Conservation (phyloP, 2,797 vertebrate species). For the Cottoperca gobio region DNA sequence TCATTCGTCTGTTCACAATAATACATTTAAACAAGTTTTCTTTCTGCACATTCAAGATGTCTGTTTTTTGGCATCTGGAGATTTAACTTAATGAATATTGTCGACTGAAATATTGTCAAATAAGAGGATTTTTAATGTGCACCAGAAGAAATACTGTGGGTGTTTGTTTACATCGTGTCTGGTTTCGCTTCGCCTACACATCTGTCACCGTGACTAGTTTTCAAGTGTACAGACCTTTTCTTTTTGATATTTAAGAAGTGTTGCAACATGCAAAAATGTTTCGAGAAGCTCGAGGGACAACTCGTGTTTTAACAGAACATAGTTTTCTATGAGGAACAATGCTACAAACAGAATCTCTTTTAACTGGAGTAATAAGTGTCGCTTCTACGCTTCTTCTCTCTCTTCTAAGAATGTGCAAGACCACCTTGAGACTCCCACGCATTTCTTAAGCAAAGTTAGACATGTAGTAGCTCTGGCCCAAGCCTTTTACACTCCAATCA, state of each 20-base stretch:
- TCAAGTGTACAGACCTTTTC: slow-evolving; percentile 2
- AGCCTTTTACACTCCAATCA: slow-evolving; percentile 53
- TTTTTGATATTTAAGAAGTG: slow-evolving; percentile 30
- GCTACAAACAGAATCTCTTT: slow-evolving; percentile 15
- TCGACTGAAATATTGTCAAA: slow-evolving; percentile 18
- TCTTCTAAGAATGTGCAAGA: slow-evolving; percentile 40
- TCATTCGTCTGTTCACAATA: slow-evolving; percentile 3
- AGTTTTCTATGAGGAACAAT: slow-evolving; percentile 27
- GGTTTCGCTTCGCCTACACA: slow-evolving; percentile 19
- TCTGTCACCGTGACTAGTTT: slow-evolving; percentile 27
- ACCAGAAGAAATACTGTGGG: slow-evolving; percentile 12
- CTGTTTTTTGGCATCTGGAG: background rate
- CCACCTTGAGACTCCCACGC: slow-evolving; percentile 22
- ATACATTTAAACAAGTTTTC: background rate
- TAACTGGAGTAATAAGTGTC: background rate
- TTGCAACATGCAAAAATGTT: background rate
- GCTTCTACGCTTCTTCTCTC: slow-evolving; percentile 22
- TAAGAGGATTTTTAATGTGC: slow-evolving; percentile 7
- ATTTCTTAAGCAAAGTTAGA: slow-evolving; percentile 48
- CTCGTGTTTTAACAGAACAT: slow-evolving; percentile 4
- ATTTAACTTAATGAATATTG: background rate
- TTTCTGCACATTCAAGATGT: background rate
- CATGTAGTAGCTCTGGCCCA: slow-evolving; percentile 33
- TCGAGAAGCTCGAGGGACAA: slow-evolving; percentile 3
- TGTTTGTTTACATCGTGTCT: slow-evolving; percentile 23